Evolutionary conservation across 2,888 invertebrate species (phyloP).

Genomic region (Steinernema scapterisci): DNA sequence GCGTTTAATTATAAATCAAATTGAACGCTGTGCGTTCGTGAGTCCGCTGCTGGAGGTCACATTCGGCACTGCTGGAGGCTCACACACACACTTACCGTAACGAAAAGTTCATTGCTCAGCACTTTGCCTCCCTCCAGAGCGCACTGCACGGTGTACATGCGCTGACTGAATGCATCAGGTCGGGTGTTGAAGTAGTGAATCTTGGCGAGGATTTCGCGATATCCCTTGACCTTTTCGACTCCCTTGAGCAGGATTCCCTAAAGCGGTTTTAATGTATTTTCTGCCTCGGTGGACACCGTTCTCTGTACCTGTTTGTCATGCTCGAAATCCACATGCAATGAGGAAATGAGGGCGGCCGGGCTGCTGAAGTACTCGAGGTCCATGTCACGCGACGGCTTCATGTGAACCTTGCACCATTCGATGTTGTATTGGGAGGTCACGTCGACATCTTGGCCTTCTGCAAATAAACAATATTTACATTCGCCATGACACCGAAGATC

Average conservation of each 20-base stretch:
- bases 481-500: not conserved
- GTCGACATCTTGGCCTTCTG: constrained; percentile 52
- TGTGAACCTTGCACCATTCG: constrained; percentile 90
- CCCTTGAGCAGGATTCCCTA: constrained; percentile 67
- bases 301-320: constrained; percentile 78
- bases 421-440: constrained; percentile 55
- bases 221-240: constrained; percentile 69
- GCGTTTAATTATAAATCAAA: constrained; percentile 28
- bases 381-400: constrained; percentile 91
- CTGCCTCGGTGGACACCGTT: not conserved
- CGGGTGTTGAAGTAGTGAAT: constrained; percentile 86
- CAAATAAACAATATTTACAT: constrained; percentile 23
- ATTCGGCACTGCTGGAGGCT: not conserved
- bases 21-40: not conserved
- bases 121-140: constrained; percentile 76
- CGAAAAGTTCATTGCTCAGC: constrained; percentile 91
- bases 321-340: constrained; percentile 80
- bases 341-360: constrained; percentile 78
- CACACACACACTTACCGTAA: constrained; percentile 75
- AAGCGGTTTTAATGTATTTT: constrained; percentile 35
- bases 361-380: constrained; percentile 88
- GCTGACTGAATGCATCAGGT: constrained; percentile 79
- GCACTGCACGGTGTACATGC: constrained; percentile 85
- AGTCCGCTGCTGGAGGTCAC: constrained; percentile 10
- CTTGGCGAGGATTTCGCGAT: constrained; percentile 68